Evolutionary conservation across 1,140 invertebrate species (phyloP).

Genomic region (Reticulitermes speratus): DNA sequence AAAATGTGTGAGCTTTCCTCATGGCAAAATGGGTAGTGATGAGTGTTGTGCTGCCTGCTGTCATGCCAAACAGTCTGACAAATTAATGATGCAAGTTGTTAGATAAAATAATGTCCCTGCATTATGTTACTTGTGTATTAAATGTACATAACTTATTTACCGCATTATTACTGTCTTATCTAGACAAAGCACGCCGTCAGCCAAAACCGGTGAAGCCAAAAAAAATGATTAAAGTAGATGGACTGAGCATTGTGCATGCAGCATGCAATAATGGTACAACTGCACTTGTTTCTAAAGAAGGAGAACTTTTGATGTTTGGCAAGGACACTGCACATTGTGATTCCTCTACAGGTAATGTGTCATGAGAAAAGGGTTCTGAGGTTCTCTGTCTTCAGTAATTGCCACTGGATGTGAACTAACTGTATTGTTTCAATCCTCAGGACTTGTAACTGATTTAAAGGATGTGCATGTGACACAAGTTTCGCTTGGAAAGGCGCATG

Average conservation of each 20-base stretch:
- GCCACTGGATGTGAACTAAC: background rate
- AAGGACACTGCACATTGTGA: conserved; percentile 92
- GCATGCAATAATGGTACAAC: conserved; percentile 95
- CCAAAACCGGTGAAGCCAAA: conserved; percentile 90
- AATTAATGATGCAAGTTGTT: no score
- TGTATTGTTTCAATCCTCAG: conserved; percentile 44
- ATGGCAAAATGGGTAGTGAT: no score
- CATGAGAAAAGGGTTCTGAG: background rate
- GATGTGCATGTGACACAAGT: conserved; percentile 81
- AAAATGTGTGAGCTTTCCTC: no score
- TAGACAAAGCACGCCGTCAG: conserved; percentile 75
- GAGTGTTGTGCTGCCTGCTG: no score
- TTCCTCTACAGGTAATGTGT: conserved; percentile 57
- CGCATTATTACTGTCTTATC: conserved; percentile 34
- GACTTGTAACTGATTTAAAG: conserved; percentile 69
- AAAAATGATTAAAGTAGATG: conserved; percentile 88
- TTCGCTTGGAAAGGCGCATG: conserved; percentile 93
- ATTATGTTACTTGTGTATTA: background rate
- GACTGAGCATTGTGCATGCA: conserved; percentile 74
- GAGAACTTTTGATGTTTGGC: conserved; percentile 89
- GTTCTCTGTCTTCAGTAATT: background rate
- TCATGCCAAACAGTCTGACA: no score
- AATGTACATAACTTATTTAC: background rate
- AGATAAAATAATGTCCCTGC: background rate
- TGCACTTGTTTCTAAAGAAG: conserved; percentile 85